phyloP scores from a whole-genome alignment of 2,113 vertebrate species.

The Chaetorhynchus papuensis region DNA sequence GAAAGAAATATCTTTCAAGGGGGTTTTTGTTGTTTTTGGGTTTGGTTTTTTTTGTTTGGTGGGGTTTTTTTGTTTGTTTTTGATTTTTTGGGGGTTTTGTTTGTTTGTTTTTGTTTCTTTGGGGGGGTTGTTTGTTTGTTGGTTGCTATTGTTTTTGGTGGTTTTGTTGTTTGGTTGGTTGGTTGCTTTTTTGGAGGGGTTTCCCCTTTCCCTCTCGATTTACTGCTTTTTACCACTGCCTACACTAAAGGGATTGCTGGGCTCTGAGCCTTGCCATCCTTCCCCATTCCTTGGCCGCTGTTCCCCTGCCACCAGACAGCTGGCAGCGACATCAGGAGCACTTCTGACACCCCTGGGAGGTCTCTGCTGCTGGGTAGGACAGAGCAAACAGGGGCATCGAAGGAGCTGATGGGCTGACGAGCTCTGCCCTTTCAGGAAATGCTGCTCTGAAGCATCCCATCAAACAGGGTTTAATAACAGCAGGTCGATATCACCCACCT shows the following conservation, averaged over 20 bases:
- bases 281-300: not conserved
- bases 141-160: not conserved
- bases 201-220: not conserved
- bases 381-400: not conserved
- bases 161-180: not conserved
- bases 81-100: no score
- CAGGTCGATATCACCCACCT: not conserved
- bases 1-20: not conserved
- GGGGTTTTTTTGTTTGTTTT: no score
- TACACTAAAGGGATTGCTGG: not conserved
- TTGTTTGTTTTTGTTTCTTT: not conserved
- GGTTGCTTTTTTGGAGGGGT: rapidly evolving
- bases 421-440: not conserved
- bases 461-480: not conserved
- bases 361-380: not conserved
- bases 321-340: not conserved
- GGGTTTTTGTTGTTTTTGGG: no score
- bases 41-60: no score
- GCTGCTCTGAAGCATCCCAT: not conserved
- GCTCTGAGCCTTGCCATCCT: not conserved
- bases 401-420: not conserved
- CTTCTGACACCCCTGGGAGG: not conserved
- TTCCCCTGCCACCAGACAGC: not conserved
- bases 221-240: not conserved
- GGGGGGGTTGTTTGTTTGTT: not conserved